Evolutionary conservation across 1,140 invertebrate species (phyloP), one percentile per base, ranked within the genome.

Genomic region (Tigriopus japonicus): DNA sequence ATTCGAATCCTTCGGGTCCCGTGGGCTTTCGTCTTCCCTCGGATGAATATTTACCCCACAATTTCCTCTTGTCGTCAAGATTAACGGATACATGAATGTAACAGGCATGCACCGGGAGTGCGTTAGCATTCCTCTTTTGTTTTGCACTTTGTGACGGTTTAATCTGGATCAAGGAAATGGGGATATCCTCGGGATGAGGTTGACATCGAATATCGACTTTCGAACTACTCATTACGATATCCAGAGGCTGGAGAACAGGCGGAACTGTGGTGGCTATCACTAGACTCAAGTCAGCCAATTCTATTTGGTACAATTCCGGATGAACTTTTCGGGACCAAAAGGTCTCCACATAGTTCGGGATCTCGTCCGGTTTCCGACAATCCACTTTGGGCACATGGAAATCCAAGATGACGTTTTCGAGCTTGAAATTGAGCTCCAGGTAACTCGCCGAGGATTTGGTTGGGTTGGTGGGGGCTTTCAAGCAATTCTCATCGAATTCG

Each of bases 241-340:
- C 28, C 9, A 35, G 28, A 35, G 28, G 28, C 28, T 35, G 28
- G 9, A 35, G 28, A 35, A 35, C 9, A 9, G 28, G 28, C 28
- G 28, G 28, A 3, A 35, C 28, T 3, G 28, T 35, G 28, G 28
- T 35, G 28, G 28, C 28, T 3, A 35, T 35, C 28, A 35, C 28
- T 5, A 35, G 28, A 9, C 28, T 35, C 28, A 35, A 35, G 9
- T 49, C 21, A 6, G n/a, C 21, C 45, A 49, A 21, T 21, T 21
- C 21, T 3, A 49, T 49, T 21, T 49, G 45, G 45, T 41, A 55
- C 5, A 49, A 12, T 24, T 61, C 59, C 10, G 59, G 49, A 42
- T 61, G 59, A 54, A 61, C 28, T 9, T 61, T 54, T 24, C 59
- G 15, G 2, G 49, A 14, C 59, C 59, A 61, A 53, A 61, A 61